Base-by-base conservation (phyloP, 2,888 invertebrate species). In the Myopa testacea region DNA sequence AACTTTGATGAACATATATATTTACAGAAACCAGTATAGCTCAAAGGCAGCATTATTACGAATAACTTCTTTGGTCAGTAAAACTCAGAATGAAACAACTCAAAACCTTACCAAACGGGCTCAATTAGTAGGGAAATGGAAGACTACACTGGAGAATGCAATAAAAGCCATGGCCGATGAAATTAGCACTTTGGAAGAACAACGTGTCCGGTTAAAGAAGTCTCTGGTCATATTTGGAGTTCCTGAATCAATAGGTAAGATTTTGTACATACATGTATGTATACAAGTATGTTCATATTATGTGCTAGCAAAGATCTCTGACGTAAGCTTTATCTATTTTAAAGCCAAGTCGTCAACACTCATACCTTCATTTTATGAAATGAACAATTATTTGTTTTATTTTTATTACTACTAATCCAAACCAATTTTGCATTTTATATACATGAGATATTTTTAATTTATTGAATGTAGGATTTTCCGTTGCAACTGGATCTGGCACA, bases 91-190 rank as follows among this genome's bases (percentile, higher is more conserved):
- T 65, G 93, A 94, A 81, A 94, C 93, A 79, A 93, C 92, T 0
- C 92, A 92, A 80, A 90, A 92, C 77, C 84, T 95, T 26, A 91
- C 92, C 75, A 92, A 92, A 81, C 92, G 95, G 72, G 92, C 93
- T 7, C 91, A 91, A 83, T 93, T 94, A 79, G 90, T 95, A 75
- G 92, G 93, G 83, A 91, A 93, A 82, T 95, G 94, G 94, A 95
- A 95, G 89, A 92, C 91, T 26, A 94, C 95, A 84, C 90, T 95
- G 37, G 94, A 95, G 85, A 91, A 91, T 77, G 92, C 94, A 12
- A 93, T 94, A 80, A 91, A 91, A 79, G 92, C 92, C 0, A 93
- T 94, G 81, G 92, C 92, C 0, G 92, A 94, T 81, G 95, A 95
- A 89, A 93, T 95, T 6, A 91, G 92, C 79, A 87, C 91, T 38